These are phyloP conservation scores for Micromussa lordhowensis DNA, from an alignment of 92 coral and sea anemone species.

Conservation along the genomic window DNA sequence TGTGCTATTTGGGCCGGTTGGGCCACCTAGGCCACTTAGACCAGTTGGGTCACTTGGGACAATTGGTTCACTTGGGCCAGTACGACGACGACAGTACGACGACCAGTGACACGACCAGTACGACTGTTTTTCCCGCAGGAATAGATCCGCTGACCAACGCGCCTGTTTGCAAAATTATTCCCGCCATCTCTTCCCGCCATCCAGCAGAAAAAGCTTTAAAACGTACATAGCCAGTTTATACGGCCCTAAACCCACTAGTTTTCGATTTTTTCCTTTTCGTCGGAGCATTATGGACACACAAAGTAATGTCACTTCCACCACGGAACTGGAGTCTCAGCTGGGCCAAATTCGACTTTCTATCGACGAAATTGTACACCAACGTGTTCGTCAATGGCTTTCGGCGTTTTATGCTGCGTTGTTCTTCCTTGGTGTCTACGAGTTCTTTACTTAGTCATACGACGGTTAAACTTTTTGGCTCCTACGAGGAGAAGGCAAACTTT, in stretches of 20 bases:
- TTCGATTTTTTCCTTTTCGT: too few relatives aligned
- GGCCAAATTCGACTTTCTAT: constrained; percentile 28
- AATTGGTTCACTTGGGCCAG: too few relatives aligned
- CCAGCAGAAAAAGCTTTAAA: too few relatives aligned
- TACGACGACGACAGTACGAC: too few relatives aligned
- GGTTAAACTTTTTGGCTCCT: constrained; percentile 10
- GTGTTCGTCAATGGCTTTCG: constrained; percentile 32
- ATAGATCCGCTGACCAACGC: too few relatives aligned
- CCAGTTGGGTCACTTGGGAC: too few relatives aligned
- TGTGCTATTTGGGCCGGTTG: too few relatives aligned
- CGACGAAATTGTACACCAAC: constrained; percentile 39
- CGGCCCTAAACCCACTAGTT: too few relatives aligned
- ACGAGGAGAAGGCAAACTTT: constrained; percentile 19
- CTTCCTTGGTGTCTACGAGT: constrained; percentile 18
- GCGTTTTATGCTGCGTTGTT: constrained; percentile 38
- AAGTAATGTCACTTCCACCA: constrained; percentile 19
- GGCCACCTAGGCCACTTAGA: too few relatives aligned
- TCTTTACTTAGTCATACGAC: constrained; percentile 13
- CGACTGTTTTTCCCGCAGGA: too few relatives aligned
- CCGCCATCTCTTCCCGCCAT: constrained; percentile 8
- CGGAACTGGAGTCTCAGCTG: constrained; percentile 35
- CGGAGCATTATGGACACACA: constrained; percentile 6
- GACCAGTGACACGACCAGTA: too few relatives aligned
- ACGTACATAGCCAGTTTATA: too few relatives aligned
- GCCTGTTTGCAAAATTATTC: background rate